Conservation (phyloP, 1,140 invertebrate species). For the Anoplolepis gracilipes region DNA sequence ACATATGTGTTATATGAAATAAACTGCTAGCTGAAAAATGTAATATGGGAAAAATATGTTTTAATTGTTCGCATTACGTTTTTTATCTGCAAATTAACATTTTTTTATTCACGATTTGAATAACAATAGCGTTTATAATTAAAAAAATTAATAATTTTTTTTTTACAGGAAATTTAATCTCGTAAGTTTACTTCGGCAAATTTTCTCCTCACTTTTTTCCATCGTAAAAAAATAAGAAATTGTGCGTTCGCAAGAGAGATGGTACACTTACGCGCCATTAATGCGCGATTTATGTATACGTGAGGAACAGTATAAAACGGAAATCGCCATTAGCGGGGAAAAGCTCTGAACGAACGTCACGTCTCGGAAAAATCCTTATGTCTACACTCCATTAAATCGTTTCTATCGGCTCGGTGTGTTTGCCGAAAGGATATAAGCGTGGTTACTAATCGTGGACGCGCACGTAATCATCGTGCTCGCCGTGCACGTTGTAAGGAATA, state of each 20-base stretch:
- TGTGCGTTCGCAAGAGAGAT: not conserved
- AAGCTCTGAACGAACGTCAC: conserved; percentile 42
- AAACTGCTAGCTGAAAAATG: not conserved
- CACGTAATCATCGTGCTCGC: conserved; percentile 61
- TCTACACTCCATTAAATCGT: conserved; percentile 56
- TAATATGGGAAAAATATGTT: not conserved
- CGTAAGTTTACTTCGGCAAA: not conserved
- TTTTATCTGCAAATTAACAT: conserved; percentile 26
- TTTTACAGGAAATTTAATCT: not conserved
- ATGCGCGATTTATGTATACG: conserved; percentile 43
- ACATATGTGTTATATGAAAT: not conserved
- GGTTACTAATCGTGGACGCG: conserved; percentile 61
- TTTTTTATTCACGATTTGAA: not conserved
- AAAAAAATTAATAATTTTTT: not conserved
- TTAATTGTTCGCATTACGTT: not conserved
- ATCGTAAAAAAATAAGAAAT: conserved; percentile 19
- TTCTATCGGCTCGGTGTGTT: conserved; percentile 44
- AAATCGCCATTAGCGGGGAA: conserved; percentile 36
- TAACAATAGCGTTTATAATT: not conserved
- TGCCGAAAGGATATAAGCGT: conserved; percentile 25
- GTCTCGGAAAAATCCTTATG: conserved; percentile 61
- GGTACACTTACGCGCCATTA: conserved; percentile 11
- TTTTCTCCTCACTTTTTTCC: not conserved
- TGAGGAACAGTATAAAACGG: conserved; percentile 46
- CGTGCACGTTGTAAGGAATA: conserved; percentile 64